These are phyloP conservation scores for Girardinus metallicus DNA, from an alignment of 2,797 vertebrate species.

Conservation along the genomic window DNA sequence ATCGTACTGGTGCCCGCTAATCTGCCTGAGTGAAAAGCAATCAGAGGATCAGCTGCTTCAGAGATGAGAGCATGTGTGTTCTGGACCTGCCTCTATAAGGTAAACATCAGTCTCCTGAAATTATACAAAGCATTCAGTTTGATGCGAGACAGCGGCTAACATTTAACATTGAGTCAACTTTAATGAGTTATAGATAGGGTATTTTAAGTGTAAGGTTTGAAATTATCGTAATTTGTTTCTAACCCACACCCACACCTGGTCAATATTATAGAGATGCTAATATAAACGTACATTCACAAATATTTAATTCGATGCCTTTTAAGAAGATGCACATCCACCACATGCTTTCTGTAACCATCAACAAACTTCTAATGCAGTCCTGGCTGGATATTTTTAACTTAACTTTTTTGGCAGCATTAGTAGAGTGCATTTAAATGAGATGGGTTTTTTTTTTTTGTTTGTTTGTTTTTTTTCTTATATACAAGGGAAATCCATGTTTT, in stretches of 20 bases:
- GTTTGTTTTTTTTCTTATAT: neutral
- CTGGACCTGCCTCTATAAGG: constrained; percentile 1
- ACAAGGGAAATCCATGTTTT: neutral
- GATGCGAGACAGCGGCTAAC: neutral
- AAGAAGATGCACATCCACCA: neutral
- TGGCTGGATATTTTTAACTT: no score
- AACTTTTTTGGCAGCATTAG: neutral
- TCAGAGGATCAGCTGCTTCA: constrained; percentile 25
- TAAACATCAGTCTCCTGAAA: constrained; percentile 7
- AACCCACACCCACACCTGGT: neutral
- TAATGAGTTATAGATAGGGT: neutral
- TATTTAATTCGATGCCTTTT: neutral
- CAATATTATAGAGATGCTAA: neutral
- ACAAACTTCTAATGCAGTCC: neutral
- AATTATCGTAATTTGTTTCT: neutral
- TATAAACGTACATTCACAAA: neutral
- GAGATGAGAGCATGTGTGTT: neutral
- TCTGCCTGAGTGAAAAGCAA: constrained; percentile 14
- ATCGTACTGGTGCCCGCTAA: neutral
- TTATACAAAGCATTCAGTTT: constrained; percentile 1
- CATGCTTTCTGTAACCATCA: neutral
- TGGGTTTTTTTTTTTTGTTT: no score
- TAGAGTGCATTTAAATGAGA: neutral
- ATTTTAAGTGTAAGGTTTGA: neutral
- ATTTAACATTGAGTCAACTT: neutral